Evolutionary conservation across 2,888 invertebrate species (phyloP).

Genomic region (Eupithecia dodoneata): DNA sequence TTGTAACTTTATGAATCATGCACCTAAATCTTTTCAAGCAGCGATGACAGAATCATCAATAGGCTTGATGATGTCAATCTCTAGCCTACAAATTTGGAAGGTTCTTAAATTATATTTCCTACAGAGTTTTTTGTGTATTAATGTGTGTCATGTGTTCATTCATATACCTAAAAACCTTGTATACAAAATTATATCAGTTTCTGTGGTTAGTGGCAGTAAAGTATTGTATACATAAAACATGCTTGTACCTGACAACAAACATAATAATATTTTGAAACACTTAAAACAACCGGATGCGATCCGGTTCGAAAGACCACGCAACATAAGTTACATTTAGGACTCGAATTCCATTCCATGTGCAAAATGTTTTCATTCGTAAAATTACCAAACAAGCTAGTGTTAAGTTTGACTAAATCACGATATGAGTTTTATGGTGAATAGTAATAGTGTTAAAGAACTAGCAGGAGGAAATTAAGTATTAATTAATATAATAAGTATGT

Average conservation of each 20-base stretch:
- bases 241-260: neutral
- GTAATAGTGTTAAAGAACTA: neutral
- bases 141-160: neutral
- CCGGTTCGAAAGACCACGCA: slow-evolving; percentile 34
- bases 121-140: neutral
- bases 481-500: slow-evolving; percentile 29
- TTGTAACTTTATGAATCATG: slow-evolving; percentile 45
- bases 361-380: neutral
- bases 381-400: neutral
- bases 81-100: slow-evolving; percentile 7
- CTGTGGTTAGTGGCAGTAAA: neutral
- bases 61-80: slow-evolving; percentile 18
- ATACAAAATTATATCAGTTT: neutral
- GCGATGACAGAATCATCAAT: slow-evolving; percentile 10
- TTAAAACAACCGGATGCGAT: slow-evolving; percentile 36
- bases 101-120: neutral
- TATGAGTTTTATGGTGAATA: neutral
- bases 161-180: neutral
- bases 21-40: slow-evolving; percentile 16
- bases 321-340: slow-evolving; percentile 22
- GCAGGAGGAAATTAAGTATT: slow-evolving; percentile 7
- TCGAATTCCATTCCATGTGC: slow-evolving; percentile 4
- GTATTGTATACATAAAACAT: neutral
- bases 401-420: neutral
- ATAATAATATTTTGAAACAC: slow-evolving; percentile 11